Conservation (phyloP, 2,113 vertebrate genomes). For the Cairina moschata region DNA sequence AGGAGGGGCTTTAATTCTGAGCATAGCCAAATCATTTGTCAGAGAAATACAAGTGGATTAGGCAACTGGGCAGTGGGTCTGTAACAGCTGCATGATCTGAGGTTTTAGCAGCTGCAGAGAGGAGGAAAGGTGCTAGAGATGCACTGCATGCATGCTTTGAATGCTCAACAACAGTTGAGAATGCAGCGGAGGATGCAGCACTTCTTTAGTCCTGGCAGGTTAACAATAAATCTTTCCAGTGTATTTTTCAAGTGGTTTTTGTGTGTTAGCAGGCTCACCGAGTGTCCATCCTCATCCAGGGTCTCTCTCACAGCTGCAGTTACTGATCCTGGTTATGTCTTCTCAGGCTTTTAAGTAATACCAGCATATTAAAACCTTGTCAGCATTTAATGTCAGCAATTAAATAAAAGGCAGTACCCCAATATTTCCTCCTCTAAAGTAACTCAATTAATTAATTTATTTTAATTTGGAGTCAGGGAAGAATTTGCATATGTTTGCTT, state of each 20-base stretch:
- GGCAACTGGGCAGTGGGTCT: fast-evolving
- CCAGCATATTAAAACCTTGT: not conserved
- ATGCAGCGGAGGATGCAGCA: not conserved
- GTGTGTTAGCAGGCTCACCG: not conserved
- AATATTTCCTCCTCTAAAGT: not conserved
- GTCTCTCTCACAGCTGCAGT: not conserved
- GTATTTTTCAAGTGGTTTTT: not conserved
- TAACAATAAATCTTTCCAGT: not conserved
- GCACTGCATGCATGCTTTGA: fast-evolving
- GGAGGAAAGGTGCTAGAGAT: not conserved
- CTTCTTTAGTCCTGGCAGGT: not conserved
- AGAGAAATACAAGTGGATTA: not conserved
- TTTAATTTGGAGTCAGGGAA: not conserved
- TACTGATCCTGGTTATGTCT: not conserved
- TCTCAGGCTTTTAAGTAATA: not conserved
- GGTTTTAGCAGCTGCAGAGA: not conserved
- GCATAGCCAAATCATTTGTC: not conserved
- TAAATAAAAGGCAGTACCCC: not conserved
- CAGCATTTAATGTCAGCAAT: not conserved
- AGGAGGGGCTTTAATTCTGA: not conserved
- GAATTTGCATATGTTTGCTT: not conserved
- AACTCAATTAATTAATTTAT: not conserved
- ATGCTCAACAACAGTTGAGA: not conserved
- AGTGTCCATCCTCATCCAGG: not conserved
- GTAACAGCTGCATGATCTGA: not conserved